Evolutionary conservation across 1,140 invertebrate species (phyloP).

Genomic region (Harlomillsia oculata): DNA sequence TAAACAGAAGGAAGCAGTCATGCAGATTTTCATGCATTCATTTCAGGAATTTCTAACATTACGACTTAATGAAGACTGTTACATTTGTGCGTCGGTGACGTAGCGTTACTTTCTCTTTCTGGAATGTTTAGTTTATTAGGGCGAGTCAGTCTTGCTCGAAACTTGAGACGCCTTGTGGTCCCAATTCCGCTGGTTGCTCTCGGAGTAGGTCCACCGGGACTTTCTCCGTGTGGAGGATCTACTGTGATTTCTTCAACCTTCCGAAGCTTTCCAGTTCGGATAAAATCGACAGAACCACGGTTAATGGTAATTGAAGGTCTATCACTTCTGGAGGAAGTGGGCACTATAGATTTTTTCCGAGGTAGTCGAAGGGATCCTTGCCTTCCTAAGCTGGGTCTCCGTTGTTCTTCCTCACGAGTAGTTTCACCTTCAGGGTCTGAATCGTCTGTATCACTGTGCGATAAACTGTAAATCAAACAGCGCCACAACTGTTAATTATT

Average conservation of each 20-base stretch:
- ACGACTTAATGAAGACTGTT: background rate
- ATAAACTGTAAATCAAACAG: constrained; percentile 22
- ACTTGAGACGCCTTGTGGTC: too few relatives aligned
- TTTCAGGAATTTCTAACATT: background rate
- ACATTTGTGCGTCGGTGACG: constrained; percentile 4
- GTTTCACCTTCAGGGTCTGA: constrained; percentile 17
- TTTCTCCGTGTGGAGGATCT: too few relatives aligned
- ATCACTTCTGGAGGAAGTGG: background rate
- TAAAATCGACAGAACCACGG: constrained; percentile 10
- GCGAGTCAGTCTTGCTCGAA: too few relatives aligned
- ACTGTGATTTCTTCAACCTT: background rate
- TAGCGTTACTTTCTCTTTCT: background rate
- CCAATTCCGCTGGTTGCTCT: too few relatives aligned
- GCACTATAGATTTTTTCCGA: constrained; percentile 7
- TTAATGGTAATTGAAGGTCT: constrained; percentile 8
- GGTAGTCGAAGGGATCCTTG: constrained; percentile 2
- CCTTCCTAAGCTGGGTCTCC: background rate
- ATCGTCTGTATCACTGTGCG: constrained; percentile 31
- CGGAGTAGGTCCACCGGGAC: too few relatives aligned
- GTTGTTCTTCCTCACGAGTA: background rate
- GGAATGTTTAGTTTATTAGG: background rate
- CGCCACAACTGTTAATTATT: constrained; percentile 1
- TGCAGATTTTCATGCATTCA: background rate
- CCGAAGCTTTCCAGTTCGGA: background rate
- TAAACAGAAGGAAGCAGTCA: background rate